Base-by-base conservation (phyloP, 2,888 invertebrate species). In the Lochmaea crataegi region DNA sequence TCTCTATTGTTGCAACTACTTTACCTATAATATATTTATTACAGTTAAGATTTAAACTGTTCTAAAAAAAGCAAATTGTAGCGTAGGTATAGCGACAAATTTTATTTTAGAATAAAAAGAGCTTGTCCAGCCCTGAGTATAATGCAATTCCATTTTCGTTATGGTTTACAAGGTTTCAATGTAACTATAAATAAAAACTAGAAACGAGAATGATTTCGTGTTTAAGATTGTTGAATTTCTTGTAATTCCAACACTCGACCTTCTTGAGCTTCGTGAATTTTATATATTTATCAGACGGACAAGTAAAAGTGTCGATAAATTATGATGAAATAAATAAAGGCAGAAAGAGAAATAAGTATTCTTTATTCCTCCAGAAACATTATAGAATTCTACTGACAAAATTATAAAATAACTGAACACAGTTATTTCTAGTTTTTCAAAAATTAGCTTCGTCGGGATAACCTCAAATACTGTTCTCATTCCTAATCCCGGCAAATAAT, bases 151-250 rank as follows among this genome's bases (percentile, higher is more conserved):
- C 9, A 3, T 53, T 53, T 18, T 10, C 3, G 53, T 53, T 53
- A 16, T 18, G 10, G 51, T 53, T 53, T 53, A 53, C 53, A 18
- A 53, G 16, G 53, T 53, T 16, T 53, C 53, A 53, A 53, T 53
- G 53, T 53, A 16, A 53, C 18, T 16, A 53, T 53, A 53, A 53
- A 53, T 53, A 53, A 53, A 53, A 53, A 53, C 18, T 6, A 53
- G 2, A 16, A n/a, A n/a, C n/a, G 16, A 53, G 53, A 18, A n/a
- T 53, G n/a, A 53, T 53, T 16, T 53, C 16, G 53, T 53, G 9
- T 16, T 53, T 9, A 18, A 18, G 16, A 9, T 16, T 53, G 18
- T 53, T 53, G 16, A 16, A 53, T 18, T 53, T 53, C 53, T 16
- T 53, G 16, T 16, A 53, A 53, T 53, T 53, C 9, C n/a, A 10